Evolutionary conservation across 2,113 vertebrate genomes (phyloP), one percentile per base, ranked within the genome.

Genomic region (Cricetomys ansorgei): DNA sequence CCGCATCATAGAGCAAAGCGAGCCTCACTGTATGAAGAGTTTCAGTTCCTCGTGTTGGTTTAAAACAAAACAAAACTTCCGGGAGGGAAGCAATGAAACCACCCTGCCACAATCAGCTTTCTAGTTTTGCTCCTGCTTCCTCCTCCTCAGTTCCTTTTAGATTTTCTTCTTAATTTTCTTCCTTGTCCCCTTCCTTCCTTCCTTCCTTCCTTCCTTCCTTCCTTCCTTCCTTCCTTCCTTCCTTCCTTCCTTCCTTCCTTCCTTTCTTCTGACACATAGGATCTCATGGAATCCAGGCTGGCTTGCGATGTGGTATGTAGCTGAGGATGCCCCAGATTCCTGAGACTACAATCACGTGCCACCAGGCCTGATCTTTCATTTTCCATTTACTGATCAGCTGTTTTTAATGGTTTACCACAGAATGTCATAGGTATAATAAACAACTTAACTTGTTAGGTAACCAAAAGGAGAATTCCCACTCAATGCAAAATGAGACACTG

Each of bases 171-270:
- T 79, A 15, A 16, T 55, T 62, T 81, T 34, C 29, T 34, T 64
- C 53, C 50, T 5, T 55, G 15, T 0, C 0, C 27, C 3, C 65
- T 59, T 40, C 12, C 21, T 40, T 34, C 17, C 10, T 50, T 19
- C 3, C 27, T 25, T 43, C 4, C 0, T n/a, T 21, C 9, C 21
- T 37, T 5, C 8, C 16, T 15, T 64, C n/a, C 25, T 40, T 15
- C 1, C 37, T 34, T 53, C 25, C 43, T 34, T 29, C 16, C 0
- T 34, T 48, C 15, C 3, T 25, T 2, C 5, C 1, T 19, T 2
- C 13, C 53, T n/a, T 9, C 5, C 10, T 25, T 1, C 7, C 3
- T 4, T n/a, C 4, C 37, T 13, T n/a, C 3, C 3, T 10, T 5
- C 34, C 48, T 6, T 50, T 13, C 4, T 57, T 21, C 34, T 65